Evolutionary conservation across 1,140 invertebrate genomes (phyloP).

Genomic region (Pararge aegeria): DNA sequence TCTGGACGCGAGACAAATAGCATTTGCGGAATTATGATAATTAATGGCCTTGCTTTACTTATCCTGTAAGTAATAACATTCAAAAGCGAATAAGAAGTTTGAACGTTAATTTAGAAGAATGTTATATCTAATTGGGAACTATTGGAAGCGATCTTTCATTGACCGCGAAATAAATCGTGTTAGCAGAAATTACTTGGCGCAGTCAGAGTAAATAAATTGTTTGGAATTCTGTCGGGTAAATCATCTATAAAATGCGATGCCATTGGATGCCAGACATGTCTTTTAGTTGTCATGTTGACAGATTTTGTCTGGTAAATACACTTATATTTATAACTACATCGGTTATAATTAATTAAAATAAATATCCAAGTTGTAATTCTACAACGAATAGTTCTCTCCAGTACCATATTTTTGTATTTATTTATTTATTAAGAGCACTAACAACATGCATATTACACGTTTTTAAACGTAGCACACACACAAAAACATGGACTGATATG

Average conservation of each 20-base stretch:
- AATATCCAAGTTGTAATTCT: not conserved
- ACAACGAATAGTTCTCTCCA: no score
- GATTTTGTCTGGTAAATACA: slow-evolving; percentile 2
- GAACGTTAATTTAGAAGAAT: not conserved
- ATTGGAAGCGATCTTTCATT: slow-evolving; percentile 6
- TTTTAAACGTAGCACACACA: no score
- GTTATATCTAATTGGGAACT: not conserved
- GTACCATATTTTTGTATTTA: no score
- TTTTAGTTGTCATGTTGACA: slow-evolving; percentile 9
- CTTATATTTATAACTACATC: not conserved
- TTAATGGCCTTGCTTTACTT: no score
- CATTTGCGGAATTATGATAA: no score
- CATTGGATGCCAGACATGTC: slow-evolving; percentile 17
- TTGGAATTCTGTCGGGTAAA: slow-evolving; percentile 12
- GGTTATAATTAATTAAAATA: not conserved
- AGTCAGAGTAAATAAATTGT: slow-evolving; percentile 7
- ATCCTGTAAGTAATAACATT: no score
- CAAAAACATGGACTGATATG: no score
- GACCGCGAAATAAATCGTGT: slow-evolving; percentile 18
- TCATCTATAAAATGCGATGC: slow-evolving; percentile 21
- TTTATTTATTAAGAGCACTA: no score
- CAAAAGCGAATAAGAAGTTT: no score
- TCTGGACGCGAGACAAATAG: no score
- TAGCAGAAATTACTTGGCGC: slow-evolving; percentile 23
- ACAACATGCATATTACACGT: no score